Evolutionary conservation across 2,888 invertebrate genomes (phyloP), one percentile per base, ranked within the genome.

Genomic region (Acleris cristana): DNA sequence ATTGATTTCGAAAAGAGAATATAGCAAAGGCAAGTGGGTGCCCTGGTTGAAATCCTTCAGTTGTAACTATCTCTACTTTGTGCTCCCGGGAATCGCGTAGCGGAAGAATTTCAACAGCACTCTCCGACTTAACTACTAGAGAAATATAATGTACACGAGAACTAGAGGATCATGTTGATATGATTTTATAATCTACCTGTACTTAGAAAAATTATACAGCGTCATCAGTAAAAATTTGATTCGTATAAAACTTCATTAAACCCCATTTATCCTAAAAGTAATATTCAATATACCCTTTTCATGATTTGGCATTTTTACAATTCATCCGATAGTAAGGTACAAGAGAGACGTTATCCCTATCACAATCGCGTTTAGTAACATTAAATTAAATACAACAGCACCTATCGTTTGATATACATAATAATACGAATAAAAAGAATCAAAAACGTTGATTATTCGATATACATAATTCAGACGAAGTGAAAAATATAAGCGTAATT

Each of bases 351-450:
- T 77, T 56, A 83, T 81, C 80, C 79, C 81, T 89, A 89, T 90
- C 88, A 90, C 88, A 88, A 86, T 85, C 78, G 84, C 81, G 81
- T 86, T 68, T 82, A 85, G 84, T 87, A 84, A 85, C 79, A 86
- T 87, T 88, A 88, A 88, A 90, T 86, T 85, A 90, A 88, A 89
- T 85, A 86, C 85, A 88, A 87, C 89, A 92, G 92, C 91, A 92
- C 92, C 92, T 89, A 88, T 85, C 78, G 82, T 84, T 86, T 86
- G 88, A 89, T 85, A 88, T 85, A 88, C 81, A 85, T 82, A 86
- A 83, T 79, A 84, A 79, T 79, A 72, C 81, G 82, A 86, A 86
- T 85, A 84, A 86, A 86, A 84, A 82, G 83, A 84, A 82, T 84
- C 79, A 84, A 87, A 88, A 87, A 84, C 74, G 81, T 71, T 72